Base-by-base conservation (phyloP, 2,888 invertebrate species). In the Drosophila eohydei region DNA sequence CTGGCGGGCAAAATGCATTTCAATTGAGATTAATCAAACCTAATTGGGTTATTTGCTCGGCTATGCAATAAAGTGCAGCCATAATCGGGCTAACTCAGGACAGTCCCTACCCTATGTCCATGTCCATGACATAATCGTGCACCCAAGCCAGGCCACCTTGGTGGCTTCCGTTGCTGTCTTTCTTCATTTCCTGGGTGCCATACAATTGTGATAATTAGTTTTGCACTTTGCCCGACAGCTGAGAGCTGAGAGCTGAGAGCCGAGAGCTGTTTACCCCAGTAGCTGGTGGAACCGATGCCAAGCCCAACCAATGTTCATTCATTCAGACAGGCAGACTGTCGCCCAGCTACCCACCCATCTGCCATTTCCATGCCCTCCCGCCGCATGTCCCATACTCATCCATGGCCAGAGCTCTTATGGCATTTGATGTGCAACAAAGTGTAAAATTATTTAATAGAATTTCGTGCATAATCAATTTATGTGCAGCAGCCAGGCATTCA, bases 381-480 rank as follows among this genome's bases (percentile, higher is more conserved):
- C 26, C 51, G 21, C 38, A 28, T 55, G 60, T 48, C 2, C 32
- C 60, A 52, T 14, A 28, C 36, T 26, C 44, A 26, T 40, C 74
- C 81, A 60, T 64, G 65, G 64, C 85, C 66, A 52, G 43, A 63
- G 77, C 80, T 82, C 83, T 82, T 76, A 85, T 79, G 83, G 83
- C 83, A 85, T 88, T 78, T 87, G 90, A 80, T 87, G 90, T 86
- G 87, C 91, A 91, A 80, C 82, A 84, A 90, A 88, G 86, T 88
- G 90, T 83, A 87, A 85, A 90, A 90, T 91, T 83, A 85, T 78
- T 90, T 89, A 83, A 89, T 90, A 87, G 78, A 87, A 85, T 89
- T 90, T 82, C 77, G 85, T 87, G 80, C 84, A 89, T 91, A 88
- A 90, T 90, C 86, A 85, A 85, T 83, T 91, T 90, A 88, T 84